phyloP scores from a whole-genome alignment of 1,140 invertebrate genomes.

The Drosophila watanabei region DNA sequence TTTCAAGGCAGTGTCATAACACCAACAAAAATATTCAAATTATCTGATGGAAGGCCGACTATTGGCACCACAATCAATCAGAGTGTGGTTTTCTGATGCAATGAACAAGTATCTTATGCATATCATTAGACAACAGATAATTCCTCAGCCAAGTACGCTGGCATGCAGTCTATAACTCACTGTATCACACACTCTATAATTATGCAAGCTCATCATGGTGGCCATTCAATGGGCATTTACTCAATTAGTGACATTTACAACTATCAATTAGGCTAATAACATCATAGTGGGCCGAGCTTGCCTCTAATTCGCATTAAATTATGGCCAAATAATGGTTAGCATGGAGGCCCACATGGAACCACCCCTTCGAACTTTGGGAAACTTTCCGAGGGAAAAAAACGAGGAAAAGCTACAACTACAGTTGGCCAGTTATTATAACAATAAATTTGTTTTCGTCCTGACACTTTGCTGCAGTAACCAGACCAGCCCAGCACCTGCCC shows the following conservation, averaged over 20 bases:
- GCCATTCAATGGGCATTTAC: constrained; percentile 45
- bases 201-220: constrained; percentile 26
- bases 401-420: constrained; percentile 16
- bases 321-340: constrained; percentile 56
- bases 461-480: constrained; percentile 65
- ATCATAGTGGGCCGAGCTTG: constrained; percentile 49
- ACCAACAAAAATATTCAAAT: not conserved
- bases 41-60: not conserved
- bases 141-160: not conserved
- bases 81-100: not conserved
- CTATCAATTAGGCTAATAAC: constrained; percentile 72
- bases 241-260: constrained; percentile 67
- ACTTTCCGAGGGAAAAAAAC: constrained; percentile 12
- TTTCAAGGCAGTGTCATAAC: not conserved
- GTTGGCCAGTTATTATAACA: constrained; percentile 50
- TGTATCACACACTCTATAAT: constrained; percentile 19
- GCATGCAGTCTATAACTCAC: not conserved
- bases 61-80: not conserved
- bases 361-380: constrained; percentile 12
- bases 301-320: constrained; percentile 63
- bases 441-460: constrained; percentile 66
- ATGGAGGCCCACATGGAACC: constrained; percentile 1
- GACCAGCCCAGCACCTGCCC: constrained; percentile 6
- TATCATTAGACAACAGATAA: not conserved
- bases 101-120: not conserved